Evolutionary conservation across 2,797 vertebrate genomes (phyloP), one percentile per base, ranked within the genome.

Genomic region (Ceyx erithaca): DNA sequence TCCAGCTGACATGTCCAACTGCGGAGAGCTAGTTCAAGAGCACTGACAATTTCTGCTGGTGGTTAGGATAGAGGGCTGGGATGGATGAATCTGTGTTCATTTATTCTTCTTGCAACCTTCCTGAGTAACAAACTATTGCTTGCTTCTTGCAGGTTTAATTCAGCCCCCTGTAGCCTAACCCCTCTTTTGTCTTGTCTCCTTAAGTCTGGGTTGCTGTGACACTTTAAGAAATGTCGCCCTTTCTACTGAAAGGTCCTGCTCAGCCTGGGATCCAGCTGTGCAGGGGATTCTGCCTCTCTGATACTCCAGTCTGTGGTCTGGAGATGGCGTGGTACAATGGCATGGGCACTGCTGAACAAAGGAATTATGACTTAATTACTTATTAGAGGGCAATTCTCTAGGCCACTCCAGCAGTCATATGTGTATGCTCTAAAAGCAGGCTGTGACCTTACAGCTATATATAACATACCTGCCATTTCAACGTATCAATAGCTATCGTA

Each of bases 291-390:
- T 63, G 14, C 12, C 30, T 49, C 48, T 58, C 55, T 22, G 59
- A 23, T 81, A 21, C 51, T 52, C 33, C 20, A 12, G 0, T 22
- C 58, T 80, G 58, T 51, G 15, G 25, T 17, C 21, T 52, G 31
- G 10, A 16, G 12, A 45, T 5, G 7, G 6, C 17, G 58, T 1
- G 0, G 11, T 37, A 23, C 48, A 48, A 43, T 18, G 15, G 13
- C 18, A 11, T 22, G 31, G 23, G 40, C 45, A 48, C n/a, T 64
- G 23, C 15, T 54, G 19, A 33, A 49, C 6, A 19, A 54, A 72
- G 46, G 25, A 67, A 48, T 62, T 43, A 17, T 1, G 7, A n/a
- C 40, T 23, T 40, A 76, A 80, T 67, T 63, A 76, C 28, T 78
- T 37, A 37, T 37, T 37, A 37, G 37, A 37, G 10, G 14, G 45